Base-by-base conservation (phyloP, 2,888 invertebrate genomes). In the Allacma fusca region DNA sequence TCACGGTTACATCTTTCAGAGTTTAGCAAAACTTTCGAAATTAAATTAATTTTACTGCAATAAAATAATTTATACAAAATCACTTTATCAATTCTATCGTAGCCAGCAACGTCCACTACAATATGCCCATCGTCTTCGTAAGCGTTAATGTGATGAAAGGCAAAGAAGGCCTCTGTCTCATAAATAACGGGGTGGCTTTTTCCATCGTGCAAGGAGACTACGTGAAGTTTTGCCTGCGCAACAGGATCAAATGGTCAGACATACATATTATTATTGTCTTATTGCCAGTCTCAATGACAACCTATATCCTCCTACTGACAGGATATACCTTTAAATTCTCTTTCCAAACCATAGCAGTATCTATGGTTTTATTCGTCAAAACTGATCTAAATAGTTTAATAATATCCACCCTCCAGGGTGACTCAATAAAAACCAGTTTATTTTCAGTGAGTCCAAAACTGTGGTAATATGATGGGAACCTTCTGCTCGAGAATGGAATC, bases 391-490 rank as follows among this genome's bases (percentile, higher is more conserved):
- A 12, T 87, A 80, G 34, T 85, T 85, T 79, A 87, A 87, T 26
- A 87, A 80, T 13, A 86, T 84, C 82, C 87, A 88, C 43, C 87
- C 84, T 16, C 86, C 82, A 40, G 0, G 90, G 89, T 78, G 88
- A 88, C 83, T 90, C 90, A 57, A 89, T 85, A 78, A 89, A 87
- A 26, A 90, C 85, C 28, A 89, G 84, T 84, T 88, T 88, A 79
- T 89, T 88, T 76, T 88, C 87, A 0, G 89, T 88, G 85, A 90
- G 86, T 19, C 87, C 89, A 84, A 90, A 90, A 80, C 89, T 89
- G 85, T 90, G 90, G 81, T 87, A 87, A 85, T 89, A 90, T 2
- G 85, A 82, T 70, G 86, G 85, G 78, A 83, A 82, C 2, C 86
- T 81, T 68, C 85, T 86, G 85, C 86, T 86, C 64, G 86, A 84